phyloP scores from a whole-genome alignment of 2,797 vertebrate species.

The Sylvilagus floridanus region DNA sequence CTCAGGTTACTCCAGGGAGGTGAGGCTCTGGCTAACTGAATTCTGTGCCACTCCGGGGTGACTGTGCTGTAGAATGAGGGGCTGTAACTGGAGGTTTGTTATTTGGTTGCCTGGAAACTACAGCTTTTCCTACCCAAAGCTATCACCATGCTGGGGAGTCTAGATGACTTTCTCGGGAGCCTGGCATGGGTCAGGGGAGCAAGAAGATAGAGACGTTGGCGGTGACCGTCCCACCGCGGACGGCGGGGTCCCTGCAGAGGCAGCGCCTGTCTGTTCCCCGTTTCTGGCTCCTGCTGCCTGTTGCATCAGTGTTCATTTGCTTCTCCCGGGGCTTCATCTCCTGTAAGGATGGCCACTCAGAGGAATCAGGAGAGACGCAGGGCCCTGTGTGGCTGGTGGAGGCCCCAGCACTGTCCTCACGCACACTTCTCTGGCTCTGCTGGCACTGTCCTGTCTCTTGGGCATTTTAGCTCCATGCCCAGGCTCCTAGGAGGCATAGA shows the following conservation, averaged over 20 bases:
- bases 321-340: not conserved
- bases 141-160: not conserved
- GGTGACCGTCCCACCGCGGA: not conserved
- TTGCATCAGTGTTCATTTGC: too few relatives aligned
- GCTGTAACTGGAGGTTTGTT: not conserved
- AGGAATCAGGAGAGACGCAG: not conserved
- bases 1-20: not conserved
- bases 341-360: not conserved
- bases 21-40: not conserved
- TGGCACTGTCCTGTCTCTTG: not conserved
- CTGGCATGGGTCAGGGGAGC: not conserved
- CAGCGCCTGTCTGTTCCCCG: not conserved
- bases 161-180: constrained; percentile 15
- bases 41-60: not conserved
- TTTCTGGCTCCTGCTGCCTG: not conserved
- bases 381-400: not conserved
- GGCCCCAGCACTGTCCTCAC: not conserved
- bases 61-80: not conserved
- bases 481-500: not conserved
- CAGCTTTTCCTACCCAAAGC: not conserved
- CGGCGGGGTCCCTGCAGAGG: too few relatives aligned
- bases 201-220: not conserved
- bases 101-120: constrained; percentile 69
- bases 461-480: not conserved
- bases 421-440: not conserved